These are phyloP conservation scores for Trimorus sp. DNA, from an alignment of 2,888 invertebrate genomes.

Conservation along the genomic window DNA sequence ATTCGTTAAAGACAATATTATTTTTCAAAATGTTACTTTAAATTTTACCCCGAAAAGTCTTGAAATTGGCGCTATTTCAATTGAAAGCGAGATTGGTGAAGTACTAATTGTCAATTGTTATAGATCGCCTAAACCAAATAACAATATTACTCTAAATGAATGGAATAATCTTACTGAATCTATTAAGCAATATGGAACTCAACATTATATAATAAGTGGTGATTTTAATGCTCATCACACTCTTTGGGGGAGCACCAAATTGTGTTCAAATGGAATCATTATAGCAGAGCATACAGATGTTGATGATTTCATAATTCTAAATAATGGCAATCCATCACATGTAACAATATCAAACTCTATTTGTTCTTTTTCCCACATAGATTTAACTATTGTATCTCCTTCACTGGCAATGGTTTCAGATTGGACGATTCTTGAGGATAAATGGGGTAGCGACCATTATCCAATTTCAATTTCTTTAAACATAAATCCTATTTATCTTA, in stretches of 20 bases:
- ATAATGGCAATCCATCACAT: background rate
- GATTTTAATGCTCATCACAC: constrained; percentile 36
- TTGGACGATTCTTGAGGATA: constrained; percentile 19
- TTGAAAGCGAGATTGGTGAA: background rate
- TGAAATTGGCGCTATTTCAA: constrained; percentile 1
- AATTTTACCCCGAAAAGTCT: background rate
- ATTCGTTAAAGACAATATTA: constrained; percentile 12
- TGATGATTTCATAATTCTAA: background rate
- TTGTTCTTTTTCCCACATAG: background rate
- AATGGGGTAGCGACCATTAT: constrained; percentile 39
- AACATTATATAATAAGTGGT: constrained; percentile 18
- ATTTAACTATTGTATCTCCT: background rate
- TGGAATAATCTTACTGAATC: constrained; percentile 1
- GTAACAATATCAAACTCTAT: background rate
- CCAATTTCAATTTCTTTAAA: background rate
- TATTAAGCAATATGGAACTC: constrained; percentile 3
- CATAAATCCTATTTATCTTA: background rate
- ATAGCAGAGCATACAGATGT: background rate
- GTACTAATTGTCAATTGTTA: constrained; percentile 10
- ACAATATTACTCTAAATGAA: constrained; percentile 6
- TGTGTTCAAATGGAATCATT: constrained; percentile 24
- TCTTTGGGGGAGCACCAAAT: constrained; percentile 23
- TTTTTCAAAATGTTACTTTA: constrained; percentile 4
- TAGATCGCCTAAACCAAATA: constrained; percentile 13
- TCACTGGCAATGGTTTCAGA: background rate